Evolutionary conservation across 2,888 invertebrate genomes (phyloP), one percentile per base, ranked within the genome.

Genomic region (Drosophila rubida): DNA sequence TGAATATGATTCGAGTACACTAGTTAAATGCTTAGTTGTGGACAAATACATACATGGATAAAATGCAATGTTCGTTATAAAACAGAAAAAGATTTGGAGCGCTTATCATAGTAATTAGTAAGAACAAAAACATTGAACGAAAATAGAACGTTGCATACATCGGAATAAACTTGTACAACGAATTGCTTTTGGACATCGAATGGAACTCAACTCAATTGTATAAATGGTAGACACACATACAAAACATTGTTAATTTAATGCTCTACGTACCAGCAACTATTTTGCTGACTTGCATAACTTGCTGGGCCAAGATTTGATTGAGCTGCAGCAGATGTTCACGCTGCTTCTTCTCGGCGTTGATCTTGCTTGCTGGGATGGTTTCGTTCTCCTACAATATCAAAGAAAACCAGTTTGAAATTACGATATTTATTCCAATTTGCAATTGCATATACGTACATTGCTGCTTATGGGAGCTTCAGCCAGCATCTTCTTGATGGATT

Each of bases 261-360:
- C 4, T 68, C 39, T 42, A 93, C 94, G 93, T 94, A 98, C 98
- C 98, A 92, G 98, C 98, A 86, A 97, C 97, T 91, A 97, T 96
- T 94, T 97, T 97, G 93, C 97, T 97, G 94, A 97, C 97, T 93
- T 97, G 96, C 94, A 97, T 98, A 85, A 98, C 98, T 93, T 97
- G 96, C 91, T 96, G 96, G 68, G 98, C 98, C 84, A 98, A 93
- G 85, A 97, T 96, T 93, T 98, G 97, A 93, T 97, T 97, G 87
- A 98, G 93, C 90, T 97, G 97, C 69, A 98, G 94, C 85, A 98
- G 93, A 91, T 97, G 97, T 86, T 97, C 97, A 55, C 98, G 94
- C 90, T 97, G 97, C 80, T 95, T 94, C 92, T 97, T 97, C 91
- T 97, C 97, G 87, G 96, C 96, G 51, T 94, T 95, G 71, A 96